phyloP scores from a whole-genome alignment of 1,140 invertebrate genomes.

The Sycophila sp. region DNA sequence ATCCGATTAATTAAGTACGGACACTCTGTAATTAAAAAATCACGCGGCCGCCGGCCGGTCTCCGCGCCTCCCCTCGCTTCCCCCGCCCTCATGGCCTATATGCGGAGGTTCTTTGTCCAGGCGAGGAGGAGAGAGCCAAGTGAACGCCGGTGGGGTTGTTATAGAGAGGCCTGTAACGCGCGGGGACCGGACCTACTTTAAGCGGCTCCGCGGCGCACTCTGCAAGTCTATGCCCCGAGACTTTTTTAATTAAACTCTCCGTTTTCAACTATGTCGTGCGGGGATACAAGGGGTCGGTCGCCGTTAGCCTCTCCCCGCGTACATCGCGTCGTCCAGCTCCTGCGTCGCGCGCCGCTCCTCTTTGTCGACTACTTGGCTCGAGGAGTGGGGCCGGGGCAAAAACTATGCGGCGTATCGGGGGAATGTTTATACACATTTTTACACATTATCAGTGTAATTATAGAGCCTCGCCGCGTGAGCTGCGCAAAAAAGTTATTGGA shows the following conservation, averaged over 20 bases:
- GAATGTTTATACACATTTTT: constrained; percentile 23
- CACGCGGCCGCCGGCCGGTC: neutral
- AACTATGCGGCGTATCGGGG: constrained; percentile 11
- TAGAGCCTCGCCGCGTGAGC: neutral
- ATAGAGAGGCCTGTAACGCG: neutral
- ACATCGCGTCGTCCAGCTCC: too few species aligned
- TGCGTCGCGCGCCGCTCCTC: too few species aligned
- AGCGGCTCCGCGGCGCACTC: constrained; percentile 13
- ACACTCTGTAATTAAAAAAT: constrained; percentile 39
- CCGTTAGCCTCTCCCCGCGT: neutral
- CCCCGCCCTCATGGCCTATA: neutral
- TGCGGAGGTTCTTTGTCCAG: constrained; percentile 23
- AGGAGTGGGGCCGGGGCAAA: neutral
- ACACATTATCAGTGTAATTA: constrained; percentile 17
- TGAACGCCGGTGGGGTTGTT: neutral
- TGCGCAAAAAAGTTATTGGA: constrained; percentile 7
- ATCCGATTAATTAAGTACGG: constrained; percentile 38
- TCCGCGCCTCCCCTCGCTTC: neutral
- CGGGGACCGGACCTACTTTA: constrained; percentile 22
- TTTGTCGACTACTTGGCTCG: constrained; percentile 18
- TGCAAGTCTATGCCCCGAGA: constrained; percentile 36
- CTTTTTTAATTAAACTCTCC: constrained; percentile 41
- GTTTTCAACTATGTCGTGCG: constrained; percentile 30
- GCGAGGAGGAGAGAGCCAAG: neutral
- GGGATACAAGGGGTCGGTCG: neutral